These are phyloP conservation scores for Dermatophagoides farinae DNA, from an alignment of 1,140 invertebrate species.

Conservation along the genomic window DNA sequence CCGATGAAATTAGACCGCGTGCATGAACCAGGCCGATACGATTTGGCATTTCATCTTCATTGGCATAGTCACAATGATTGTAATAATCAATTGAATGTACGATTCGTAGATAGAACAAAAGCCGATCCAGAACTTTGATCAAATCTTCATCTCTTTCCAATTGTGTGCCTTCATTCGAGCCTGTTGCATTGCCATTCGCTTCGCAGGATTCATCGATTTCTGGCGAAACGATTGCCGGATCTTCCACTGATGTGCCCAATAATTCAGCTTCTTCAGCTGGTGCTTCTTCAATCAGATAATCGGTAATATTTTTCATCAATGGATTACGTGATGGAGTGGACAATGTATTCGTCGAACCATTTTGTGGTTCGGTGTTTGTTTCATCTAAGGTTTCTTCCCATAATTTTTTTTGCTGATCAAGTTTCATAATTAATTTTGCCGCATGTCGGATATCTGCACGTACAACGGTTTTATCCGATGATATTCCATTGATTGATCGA, in stretches of 20 bases:
- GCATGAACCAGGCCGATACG: constrained; percentile 95
- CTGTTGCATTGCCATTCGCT: constrained; percentile 21
- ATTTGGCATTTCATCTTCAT: constrained; percentile 99
- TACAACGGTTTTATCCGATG: constrained; percentile 70
- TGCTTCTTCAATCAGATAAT: constrained; percentile 94
- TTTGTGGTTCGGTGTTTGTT: neutral
- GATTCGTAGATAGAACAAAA: constrained; percentile 80
- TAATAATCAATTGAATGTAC: constrained; percentile 99
- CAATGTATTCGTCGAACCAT: neutral
- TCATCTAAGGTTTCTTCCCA: constrained; percentile 35
- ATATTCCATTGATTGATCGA: constrained; percentile 74
- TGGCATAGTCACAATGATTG: constrained; percentile 93
- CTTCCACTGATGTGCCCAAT: constrained; percentile 30
- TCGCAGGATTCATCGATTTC: constrained; percentile 34
- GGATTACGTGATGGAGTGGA: constrained; percentile 72
- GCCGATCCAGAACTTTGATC: constrained; percentile 48
- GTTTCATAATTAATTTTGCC: constrained; percentile 80
- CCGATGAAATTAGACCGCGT: constrained; percentile 50
- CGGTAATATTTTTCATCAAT: constrained; percentile 86
- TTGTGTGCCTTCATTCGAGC: neutral
- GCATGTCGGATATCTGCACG: constrained; percentile 77
- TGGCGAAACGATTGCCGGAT: constrained; percentile 30
- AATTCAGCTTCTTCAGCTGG: constrained; percentile 94
- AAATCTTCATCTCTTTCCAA: constrained; percentile 57
- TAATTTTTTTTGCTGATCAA: constrained; percentile 60